Base-by-base conservation (phyloP, 1,140 invertebrate species). In the Macrostomum lignano region DNA sequence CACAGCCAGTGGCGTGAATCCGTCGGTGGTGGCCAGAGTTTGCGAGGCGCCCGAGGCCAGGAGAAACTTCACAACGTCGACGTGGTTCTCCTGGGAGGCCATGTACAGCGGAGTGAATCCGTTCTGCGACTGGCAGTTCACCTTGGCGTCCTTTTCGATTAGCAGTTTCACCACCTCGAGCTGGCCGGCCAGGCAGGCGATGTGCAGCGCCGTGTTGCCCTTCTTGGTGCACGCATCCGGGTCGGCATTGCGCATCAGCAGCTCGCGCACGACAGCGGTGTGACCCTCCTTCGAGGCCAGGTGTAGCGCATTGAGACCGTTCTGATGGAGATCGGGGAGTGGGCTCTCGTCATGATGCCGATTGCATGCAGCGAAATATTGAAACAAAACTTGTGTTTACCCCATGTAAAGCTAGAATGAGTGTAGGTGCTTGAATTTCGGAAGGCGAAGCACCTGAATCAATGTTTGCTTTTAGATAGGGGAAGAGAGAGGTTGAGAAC, bases 231-330 rank as follows among this genome's bases (percentile, higher is more conserved):
- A 79, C 26, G 86, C 74, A 53, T 98, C 82, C 29, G 96, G 82
- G 47, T 74, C 72, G n/a, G 86, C 86, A 30, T 81, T 81, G 42
- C 84, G 65, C 42, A 76, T 73, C 15, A 98, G 64, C 21, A 98
- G 64, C 56, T 93, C 84, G 13, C 70, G 68, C 2, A 96, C 88
- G 39, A 98, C 78, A 44, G 78, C 70, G 30, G 81, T 69, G 55
- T 96, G 86, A 2, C 88, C 88, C 66, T 96, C 88, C 61, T 91
- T 93, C 60, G 82, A 91, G 11, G 82, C 82, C 47, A 93, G 91
- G 47, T 86, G 79, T 21, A 93, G 58, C 0, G 82, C 81, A 3
- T 81, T 91, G 53, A 91, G 91, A 13, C 84, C 84, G 51, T 93
- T 93, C 23, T 55, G 42, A 38, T 65, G 64, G 42, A 40, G 34